Evolutionary conservation across 2,797 vertebrate species (phyloP), one percentile per base, ranked within the genome.

Genomic region (Schizopygopsis malacanthus): DNA sequence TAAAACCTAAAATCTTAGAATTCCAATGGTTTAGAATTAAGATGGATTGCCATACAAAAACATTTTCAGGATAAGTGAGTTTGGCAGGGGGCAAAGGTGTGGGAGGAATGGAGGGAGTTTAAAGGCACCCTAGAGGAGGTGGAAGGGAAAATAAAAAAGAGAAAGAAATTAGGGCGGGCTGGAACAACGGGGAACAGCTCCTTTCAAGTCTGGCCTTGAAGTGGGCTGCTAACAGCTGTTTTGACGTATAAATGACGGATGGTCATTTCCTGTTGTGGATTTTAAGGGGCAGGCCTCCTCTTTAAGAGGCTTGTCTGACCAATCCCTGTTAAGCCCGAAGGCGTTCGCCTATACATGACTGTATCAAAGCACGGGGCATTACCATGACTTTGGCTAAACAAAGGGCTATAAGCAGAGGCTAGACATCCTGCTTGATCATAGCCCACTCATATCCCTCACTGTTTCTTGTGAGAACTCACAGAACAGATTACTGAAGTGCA

Each of bases 211-310:
- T 89, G 89, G 92, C 96, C 96, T 96, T 96, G 96, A 96, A 96
- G 96, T 96, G 92, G 95, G 95, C 93, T 92, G 95, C 93, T 93
- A 97, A 96, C 96, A 97, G 97, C 96, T 97, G 97, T 93, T 96
- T 95, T 95, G 95, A 94, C 92, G 91, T 95, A 96, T 96, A 87
- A 95, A 95, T 95, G 93, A 97, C 90, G 96, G 96, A 96, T 96
- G 94, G 95, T 95, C 93, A 94, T 95, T 97, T 97, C 96, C 97
- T 97, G 96, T 96, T 96, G 96, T 94, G 94, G 96, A 93, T 96
- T 95, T 95, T 96, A 93, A 90, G 92, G 95, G 94, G 95, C 95
- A 94, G 93, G 94, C 94, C 95, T 95, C 94, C 95, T 88, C 92
- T 95, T 95, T 95, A 94, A 94, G 95, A 95, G 94, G 90, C 92